Evolutionary conservation across 2,113 vertebrate species (phyloP).

Genomic region (Oceanodroma tethys): DNA sequence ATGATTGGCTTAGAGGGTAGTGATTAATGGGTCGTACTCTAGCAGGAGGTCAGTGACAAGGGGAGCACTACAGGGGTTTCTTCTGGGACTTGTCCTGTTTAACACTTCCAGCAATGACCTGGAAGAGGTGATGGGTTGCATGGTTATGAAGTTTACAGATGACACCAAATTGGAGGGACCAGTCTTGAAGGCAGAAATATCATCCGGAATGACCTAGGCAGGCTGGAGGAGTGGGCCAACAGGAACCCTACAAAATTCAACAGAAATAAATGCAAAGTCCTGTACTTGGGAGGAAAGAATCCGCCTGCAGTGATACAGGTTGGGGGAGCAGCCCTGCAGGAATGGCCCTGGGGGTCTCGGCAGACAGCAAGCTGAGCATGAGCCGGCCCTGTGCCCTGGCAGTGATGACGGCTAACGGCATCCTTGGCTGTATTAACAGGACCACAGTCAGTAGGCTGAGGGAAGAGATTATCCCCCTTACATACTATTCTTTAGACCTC

Average conservation of each 20-base stretch:
- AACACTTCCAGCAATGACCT: not conserved
- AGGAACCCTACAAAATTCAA: not conserved
- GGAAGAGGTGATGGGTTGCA: not conserved
- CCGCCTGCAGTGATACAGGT: not conserved
- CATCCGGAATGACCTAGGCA: not conserved
- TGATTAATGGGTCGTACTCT: not conserved
- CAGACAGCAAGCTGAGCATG: not conserved
- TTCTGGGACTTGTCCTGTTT: not conserved
- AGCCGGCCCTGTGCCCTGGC: not conserved
- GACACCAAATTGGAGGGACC: not conserved
- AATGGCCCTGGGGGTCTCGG: not conserved
- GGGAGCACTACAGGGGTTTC: not conserved
- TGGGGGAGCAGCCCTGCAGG: not conserved
- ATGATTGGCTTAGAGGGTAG: not conserved
- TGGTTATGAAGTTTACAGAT: not conserved
- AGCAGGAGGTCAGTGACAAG: not conserved
- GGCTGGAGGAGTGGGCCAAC: not conserved
- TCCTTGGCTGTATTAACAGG: not conserved
- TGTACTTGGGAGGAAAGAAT: not conserved
- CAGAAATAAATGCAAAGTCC: not conserved
- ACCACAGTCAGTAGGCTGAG: not conserved
- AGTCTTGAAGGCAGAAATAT: not conserved
- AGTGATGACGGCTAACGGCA: accelerated
- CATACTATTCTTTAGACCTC: not conserved
- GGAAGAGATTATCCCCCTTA: not conserved